phyloP scores from a whole-genome alignment of 2,113 vertebrate genomes.

The Probosciger aterrimus region DNA sequence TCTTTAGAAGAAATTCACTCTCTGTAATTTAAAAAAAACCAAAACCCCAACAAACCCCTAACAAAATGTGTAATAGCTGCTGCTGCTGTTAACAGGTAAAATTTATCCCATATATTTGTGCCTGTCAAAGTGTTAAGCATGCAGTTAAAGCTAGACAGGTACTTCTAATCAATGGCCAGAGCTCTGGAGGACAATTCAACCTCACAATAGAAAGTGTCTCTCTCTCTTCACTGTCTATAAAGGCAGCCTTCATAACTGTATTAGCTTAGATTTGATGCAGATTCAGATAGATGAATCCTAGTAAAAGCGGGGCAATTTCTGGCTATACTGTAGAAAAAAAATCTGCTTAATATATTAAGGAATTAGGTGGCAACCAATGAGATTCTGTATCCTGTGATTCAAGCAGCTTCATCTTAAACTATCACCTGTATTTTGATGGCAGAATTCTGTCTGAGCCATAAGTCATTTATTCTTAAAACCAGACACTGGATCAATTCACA shows the following conservation, averaged over 20 bases:
- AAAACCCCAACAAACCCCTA: neutral
- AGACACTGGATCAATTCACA: neutral
- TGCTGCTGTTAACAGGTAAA: neutral
- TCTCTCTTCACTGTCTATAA: neutral
- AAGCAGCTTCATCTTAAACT: neutral
- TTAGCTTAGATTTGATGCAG: neutral
- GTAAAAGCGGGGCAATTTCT: neutral
- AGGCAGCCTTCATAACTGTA: neutral
- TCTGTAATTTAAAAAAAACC: neutral
- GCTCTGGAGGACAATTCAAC: neutral
- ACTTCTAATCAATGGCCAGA: neutral
- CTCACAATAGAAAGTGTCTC: neutral
- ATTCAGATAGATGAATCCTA: neutral
- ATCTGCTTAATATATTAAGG: neutral
- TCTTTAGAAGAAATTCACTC: neutral
- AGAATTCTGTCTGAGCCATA: neutral
- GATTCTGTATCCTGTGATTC: neutral
- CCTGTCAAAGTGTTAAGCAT: neutral
- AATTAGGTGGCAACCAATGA: neutral
- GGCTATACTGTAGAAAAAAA: neutral
- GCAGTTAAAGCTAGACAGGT: neutral
- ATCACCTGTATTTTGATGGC: neutral
- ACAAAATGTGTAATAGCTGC: neutral
- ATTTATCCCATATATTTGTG: neutral
- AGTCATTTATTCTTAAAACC: neutral